These are phyloP conservation scores for Mystacides longicornis DNA, from an alignment of 2,888 invertebrate species.

Conservation along the genomic window DNA sequence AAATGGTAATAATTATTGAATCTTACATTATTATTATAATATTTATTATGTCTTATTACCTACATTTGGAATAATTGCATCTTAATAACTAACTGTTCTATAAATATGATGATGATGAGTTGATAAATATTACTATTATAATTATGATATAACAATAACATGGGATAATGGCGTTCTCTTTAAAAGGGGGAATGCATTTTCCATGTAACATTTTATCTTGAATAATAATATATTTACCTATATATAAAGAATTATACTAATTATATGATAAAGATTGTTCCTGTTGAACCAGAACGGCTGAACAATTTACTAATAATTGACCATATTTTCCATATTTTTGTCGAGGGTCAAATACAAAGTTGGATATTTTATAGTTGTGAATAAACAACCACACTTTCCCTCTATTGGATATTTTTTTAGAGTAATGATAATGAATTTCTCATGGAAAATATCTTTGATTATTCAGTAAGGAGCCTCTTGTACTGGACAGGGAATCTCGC, in stretches of 20 bases:
- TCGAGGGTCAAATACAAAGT: not conserved
- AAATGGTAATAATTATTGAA: slow-evolving; percentile 45
- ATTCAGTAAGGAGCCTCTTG: not conserved
- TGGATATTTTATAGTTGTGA: too few species aligned
- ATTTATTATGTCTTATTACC: not conserved
- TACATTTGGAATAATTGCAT: not conserved
- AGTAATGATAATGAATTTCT: slow-evolving; percentile 5
- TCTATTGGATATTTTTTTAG: slow-evolving; percentile 5
- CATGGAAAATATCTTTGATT: slow-evolving; percentile 15
- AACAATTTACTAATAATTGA: slow-evolving; percentile 10
- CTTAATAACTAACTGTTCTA: not conserved
- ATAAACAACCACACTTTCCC: not conserved
- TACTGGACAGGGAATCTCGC: not conserved
- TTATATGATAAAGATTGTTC: slow-evolving; percentile 1
- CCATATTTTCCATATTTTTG: slow-evolving; percentile 11
- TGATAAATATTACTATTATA: too few species aligned
- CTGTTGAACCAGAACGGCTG: not conserved
- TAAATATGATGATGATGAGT: not conserved
- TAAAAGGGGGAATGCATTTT: too few species aligned
- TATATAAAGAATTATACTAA: too few species aligned
- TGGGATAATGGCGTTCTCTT: too few species aligned
- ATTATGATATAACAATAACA: too few species aligned
- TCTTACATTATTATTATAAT: not conserved
- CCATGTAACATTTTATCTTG: too few species aligned
- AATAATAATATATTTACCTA: too few species aligned